These are phyloP conservation scores for Tribolium castaneum DNA, from an alignment of 1,140 invertebrate genomes.

Conservation along the genomic window DNA sequence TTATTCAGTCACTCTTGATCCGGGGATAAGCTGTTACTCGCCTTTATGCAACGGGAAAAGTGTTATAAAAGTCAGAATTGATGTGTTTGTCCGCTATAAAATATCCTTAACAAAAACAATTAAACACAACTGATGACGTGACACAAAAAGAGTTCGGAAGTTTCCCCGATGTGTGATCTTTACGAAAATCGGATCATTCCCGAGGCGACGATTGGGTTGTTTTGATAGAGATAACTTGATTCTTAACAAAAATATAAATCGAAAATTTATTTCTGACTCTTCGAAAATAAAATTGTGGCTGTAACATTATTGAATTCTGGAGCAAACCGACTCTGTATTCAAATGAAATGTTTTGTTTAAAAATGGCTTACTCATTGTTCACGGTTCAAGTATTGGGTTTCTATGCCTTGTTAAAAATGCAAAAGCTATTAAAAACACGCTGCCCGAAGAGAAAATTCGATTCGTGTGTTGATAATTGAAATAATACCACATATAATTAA, in stretches of 20 bases:
- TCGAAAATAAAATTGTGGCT: background rate
- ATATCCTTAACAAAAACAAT: background rate
- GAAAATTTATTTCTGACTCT: background rate
- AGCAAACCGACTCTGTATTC: background rate
- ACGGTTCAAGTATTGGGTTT: background rate
- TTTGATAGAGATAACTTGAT: slow-evolving; percentile 12
- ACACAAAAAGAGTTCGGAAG: background rate
- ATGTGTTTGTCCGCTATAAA: background rate
- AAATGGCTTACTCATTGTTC: background rate
- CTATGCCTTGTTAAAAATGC: background rate
- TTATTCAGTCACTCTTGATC: slow-evolving; percentile 22
- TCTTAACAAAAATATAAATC: background rate
- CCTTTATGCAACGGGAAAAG: slow-evolving; percentile 15
- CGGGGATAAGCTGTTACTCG: slow-evolving; percentile 5
- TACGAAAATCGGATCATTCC: slow-evolving; percentile 12
- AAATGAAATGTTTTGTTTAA: background rate
- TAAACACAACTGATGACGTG: background rate
- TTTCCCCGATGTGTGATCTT: slow-evolving; percentile 1
- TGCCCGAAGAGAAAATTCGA: background rate
- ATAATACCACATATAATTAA: background rate
- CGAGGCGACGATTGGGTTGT: slow-evolving; percentile 14
- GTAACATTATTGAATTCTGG: background rate
- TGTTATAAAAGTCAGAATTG: slow-evolving; percentile 7
- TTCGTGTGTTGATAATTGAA: background rate
- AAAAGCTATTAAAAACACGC: too few relatives aligned